Base-by-base conservation (phyloP, 2,888 invertebrate genomes). In the Dryobotodes eremita region DNA sequence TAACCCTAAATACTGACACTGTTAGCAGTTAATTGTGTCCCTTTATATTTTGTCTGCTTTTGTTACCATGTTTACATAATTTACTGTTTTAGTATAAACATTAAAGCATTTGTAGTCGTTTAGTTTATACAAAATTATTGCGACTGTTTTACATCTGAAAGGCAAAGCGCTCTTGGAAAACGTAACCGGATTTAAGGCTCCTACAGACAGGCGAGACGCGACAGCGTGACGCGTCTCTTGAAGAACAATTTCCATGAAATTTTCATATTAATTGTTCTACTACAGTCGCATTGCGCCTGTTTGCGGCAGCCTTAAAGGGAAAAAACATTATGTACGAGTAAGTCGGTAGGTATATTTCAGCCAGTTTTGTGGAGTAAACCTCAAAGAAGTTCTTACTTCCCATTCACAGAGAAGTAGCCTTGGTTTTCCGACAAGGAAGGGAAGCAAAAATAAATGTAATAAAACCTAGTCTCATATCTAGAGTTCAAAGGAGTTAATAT, bases 401-500 rank as follows among this genome's bases (percentile, higher is more conserved):
- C 36, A 48, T 68, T 61, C 50, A 68, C 26, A 50, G 70, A 65
- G 36, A 65, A 76, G 20, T 42, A 10, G 50, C 26, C 2, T 42
- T 26, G 48, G 48, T 50, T 83, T 71, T 55, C 50, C 53, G 20
- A 74, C 71, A 75, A 77, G 48, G 36, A 69, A 68, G 23, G 6
- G 20, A 65, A 64, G 70, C 1, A 71, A 71, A 80, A 79, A 72
- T 68, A 79, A 76, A 79, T 69, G 55, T 75, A 80, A 88, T 85
- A 88, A 85, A 77, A 88, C 61, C 75, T 78, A 59, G 77, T 81
- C 71, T 85, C 75, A 75, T 85, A 86, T 79, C 82, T 76, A 80
- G 70, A 84, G 81, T 82, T 86, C 75, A 83, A 88, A 88, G 77
- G 75, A 81, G 80, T 86, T 83, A 78, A 80, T 88, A 88, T 85